Conservation (phyloP, 2,888 invertebrate genomes). For the Amitus sp. region DNA sequence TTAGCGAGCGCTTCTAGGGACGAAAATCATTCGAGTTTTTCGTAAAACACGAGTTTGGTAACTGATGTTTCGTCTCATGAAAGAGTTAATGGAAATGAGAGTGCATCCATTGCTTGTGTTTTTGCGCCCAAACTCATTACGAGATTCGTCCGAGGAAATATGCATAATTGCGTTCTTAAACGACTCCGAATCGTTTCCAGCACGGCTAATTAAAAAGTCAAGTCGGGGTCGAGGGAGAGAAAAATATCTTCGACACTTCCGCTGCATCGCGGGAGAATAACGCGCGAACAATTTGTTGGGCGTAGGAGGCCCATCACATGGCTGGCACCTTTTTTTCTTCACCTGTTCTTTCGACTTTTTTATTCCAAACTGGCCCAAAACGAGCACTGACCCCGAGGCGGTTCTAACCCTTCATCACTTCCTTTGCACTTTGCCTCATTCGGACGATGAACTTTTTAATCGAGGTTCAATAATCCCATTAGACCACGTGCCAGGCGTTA, state of each 20-base stretch:
- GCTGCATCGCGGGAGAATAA: slow-evolving; percentile 42
- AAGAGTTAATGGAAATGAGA: no score
- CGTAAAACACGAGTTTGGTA: no score
- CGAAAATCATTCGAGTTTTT: no score
- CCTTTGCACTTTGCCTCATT: slow-evolving; percentile 30
- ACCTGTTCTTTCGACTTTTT: slow-evolving; percentile 52
- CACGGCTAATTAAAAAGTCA: slow-evolving; percentile 39
- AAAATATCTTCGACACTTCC: slow-evolving; percentile 37
- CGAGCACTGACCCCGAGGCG: slow-evolving; percentile 49
- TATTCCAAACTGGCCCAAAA: slow-evolving; percentile 45
- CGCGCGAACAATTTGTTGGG: slow-evolving; percentile 27
- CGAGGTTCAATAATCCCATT: slow-evolving; percentile 12
- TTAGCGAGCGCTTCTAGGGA: no score
- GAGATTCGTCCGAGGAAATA: slow-evolving; percentile 17
- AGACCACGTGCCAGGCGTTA: no score
- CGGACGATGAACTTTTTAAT: slow-evolving; percentile 51
- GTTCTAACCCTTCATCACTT: slow-evolving; percentile 46
- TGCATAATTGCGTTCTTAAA: slow-evolving; percentile 19
- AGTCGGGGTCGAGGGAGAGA: slow-evolving; percentile 21
- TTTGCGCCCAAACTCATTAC: no score
- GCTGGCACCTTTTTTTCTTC: slow-evolving; percentile 49
- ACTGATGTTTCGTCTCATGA: no score
- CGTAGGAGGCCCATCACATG: slow-evolving; percentile 61
- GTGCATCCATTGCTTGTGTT: no score
- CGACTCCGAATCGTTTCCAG: slow-evolving; percentile 28